Evolutionary conservation across 2,888 invertebrate genomes (phyloP), one percentile per base, ranked within the genome.

Genomic region (Sepiola atlantica): DNA sequence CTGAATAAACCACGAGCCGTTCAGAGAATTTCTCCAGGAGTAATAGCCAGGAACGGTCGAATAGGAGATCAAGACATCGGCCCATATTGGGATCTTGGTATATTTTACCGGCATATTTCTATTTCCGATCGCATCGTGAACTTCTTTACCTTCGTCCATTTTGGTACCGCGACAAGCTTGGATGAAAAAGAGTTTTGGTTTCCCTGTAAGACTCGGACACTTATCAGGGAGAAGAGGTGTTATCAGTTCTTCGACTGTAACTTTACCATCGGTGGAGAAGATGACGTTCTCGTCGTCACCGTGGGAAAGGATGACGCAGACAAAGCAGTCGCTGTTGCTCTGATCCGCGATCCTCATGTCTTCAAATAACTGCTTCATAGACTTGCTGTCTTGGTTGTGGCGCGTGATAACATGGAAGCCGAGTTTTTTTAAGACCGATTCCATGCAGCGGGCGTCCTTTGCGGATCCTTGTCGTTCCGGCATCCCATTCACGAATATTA

Each of bases 151-250:
- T 90, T 92, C 94, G 95, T 96, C 96, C 94, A 94, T 95, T 54
- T 93, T 94, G 28, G 94, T 92, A 32, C 96, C 96, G 55, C 96
- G 94, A 94, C 96, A 96, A 10, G 96, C 96, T 95, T 96, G 98
- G 95, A 98, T 98, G 95, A 98, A 98, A 96, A 98, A 98, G 35
- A 98, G 95, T 96, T 98, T 98, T 0, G 98, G 98, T 97, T 99
- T 99, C 55, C 99, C 99, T 95, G 98, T 98, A 93, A 99, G 97
- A 35, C 98, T 98, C 90, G 98, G 98, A 96, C 99, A 99, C 96
- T 98, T 98, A 98, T 98, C 97, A 1, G 97, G 97, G 24, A 98
- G 97, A 96, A 98, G 98, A 92, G 97, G 97, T 90, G 97, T 97
- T 98, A 98, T 98, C 8, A 98, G 96, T n/a, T 97, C 98, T 77